Base-by-base conservation (phyloP, 2,797 vertebrate genomes). In the Gouania willdenowi region DNA sequence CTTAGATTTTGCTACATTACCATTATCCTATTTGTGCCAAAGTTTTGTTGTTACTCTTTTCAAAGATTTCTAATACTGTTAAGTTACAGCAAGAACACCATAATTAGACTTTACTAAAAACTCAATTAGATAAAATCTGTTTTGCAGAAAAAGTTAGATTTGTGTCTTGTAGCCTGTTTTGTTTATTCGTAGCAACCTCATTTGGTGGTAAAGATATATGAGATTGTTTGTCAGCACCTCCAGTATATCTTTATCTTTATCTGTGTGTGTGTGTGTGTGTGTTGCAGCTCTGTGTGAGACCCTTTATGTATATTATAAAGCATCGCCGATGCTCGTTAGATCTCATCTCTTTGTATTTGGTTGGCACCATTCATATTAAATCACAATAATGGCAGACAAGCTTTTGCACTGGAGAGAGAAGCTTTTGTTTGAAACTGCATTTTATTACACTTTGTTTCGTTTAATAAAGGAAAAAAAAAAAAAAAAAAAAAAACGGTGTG, bases 361-460 rank as follows among this genome's bases (percentile, higher is more conserved):
- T 81, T 76, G 53, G 75, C 78, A 82, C 71, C 50, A 19, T 66
- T 82, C 69, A 66, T 78, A 80, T 84, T 84, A 84, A 89, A 86
- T 85, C 79, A 86, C 81, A 86, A 87, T 82, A 83, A 83, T 79
- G 78, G 75, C 63, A 73, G 76, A 67, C 72, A 75, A 82, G 77
- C 68, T 41, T 58, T 26, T 46, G 47, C 64, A 36, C 76, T 62
- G 23, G 63, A 69, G 70, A 83, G 76, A 86, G 74, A 79, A 71
- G 70, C 72, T 67, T 73, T 72, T 77, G 73, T 86, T 84, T 84
- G 77, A 84, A 82, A 76, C 56, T 47, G 65, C 75, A 66, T 77
- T 85, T 89, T 87, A 90, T 87, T 88, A 86, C 62, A 68, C 86
- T 87, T 90, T 89, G 84, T 85, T 87, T 84, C 75, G 75, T 85